These are phyloP conservation scores for Crenuchus spilurus DNA, from an alignment of 2,797 vertebrate species.

Conservation along the genomic window DNA sequence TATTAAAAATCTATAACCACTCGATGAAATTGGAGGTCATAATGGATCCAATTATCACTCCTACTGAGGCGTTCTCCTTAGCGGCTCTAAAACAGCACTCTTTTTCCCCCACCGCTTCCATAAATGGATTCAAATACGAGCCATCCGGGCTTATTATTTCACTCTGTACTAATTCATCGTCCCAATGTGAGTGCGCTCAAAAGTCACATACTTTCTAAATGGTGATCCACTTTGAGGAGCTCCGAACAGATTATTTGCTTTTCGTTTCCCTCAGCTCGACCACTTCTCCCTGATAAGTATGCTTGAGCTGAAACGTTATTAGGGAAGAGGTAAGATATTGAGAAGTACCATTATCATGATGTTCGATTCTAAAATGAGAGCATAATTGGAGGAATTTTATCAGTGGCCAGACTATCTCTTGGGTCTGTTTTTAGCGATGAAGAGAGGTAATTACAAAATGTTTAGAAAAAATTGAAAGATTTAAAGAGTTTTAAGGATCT, in stretches of 20 bases:
- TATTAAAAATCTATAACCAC: conserved; percentile 41
- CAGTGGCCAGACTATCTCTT: conserved; percentile 22
- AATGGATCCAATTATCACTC: conserved; percentile 49
- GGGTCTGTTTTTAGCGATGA: conserved; percentile 31
- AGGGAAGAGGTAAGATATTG: conserved; percentile 47
- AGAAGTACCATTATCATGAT: conserved; percentile 52
- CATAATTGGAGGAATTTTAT: conserved; percentile 53
- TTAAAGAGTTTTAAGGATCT: conserved; percentile 13
- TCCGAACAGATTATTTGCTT: conserved; percentile 40
- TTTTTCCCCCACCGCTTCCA: not conserved
- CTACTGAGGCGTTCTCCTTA: conserved; percentile 6
- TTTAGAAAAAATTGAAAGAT: conserved; percentile 30
- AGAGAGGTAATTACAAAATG: conserved; percentile 47
- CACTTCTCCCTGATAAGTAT: conserved; percentile 47
- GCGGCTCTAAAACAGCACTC: conserved; percentile 23
- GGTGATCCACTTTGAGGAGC: conserved; percentile 20
- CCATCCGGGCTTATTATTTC: conserved; percentile 29
- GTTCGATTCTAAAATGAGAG: conserved; percentile 45
- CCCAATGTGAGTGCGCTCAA: conserved; percentile 21
- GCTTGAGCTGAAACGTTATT: conserved; percentile 41
- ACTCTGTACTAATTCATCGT: conserved; percentile 33
- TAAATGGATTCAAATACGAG: conserved; percentile 36
- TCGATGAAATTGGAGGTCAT: conserved; percentile 44
- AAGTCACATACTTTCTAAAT: conserved; percentile 34
- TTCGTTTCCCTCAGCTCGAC: conserved; percentile 34